These are phyloP conservation scores for Parnassius apollo DNA, from an alignment of 2,888 invertebrate genomes.

Conservation along the genomic window DNA sequence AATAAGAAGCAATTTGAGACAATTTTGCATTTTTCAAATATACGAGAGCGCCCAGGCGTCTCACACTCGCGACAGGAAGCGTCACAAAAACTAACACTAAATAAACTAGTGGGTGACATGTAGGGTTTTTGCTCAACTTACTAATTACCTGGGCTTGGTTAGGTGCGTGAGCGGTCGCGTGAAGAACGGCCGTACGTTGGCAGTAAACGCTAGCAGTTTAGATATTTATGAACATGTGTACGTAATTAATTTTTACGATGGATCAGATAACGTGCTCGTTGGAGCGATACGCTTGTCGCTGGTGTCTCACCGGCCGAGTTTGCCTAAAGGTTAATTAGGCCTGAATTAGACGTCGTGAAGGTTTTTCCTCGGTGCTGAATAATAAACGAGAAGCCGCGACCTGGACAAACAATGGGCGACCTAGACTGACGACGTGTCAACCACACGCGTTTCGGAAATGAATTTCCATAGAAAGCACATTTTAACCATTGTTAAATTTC, in stretches of 20 bases:
- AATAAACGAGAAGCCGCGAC: conserved; percentile 4
- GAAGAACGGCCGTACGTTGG: conserved; percentile 58
- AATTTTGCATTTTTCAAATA: conserved; percentile 79
- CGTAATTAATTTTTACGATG: conserved; percentile 79
- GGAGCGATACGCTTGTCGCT: conserved; percentile 71
- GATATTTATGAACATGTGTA: conserved; percentile 80
- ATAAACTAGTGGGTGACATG: conserved; percentile 75
- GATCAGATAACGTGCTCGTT: conserved; percentile 73
- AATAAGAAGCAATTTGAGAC: conserved; percentile 79
- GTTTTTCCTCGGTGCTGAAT: conserved; percentile 28
- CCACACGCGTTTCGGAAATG: conserved; percentile 40
- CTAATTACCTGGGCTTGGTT: conserved; percentile 52
- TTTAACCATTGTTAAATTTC: conserved; percentile 30
- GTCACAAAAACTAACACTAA: conserved; percentile 71
- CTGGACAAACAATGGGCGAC: conserved; percentile 43
- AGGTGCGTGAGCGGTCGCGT: conserved; percentile 62
- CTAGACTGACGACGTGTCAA: conserved; percentile 45
- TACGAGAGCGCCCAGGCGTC: conserved; percentile 68
- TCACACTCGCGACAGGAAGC: conserved; percentile 71
- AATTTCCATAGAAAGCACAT: conserved; percentile 54
- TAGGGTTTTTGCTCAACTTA: conserved; percentile 62
- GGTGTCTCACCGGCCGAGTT: conserved; percentile 48
- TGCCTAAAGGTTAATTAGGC: conserved; percentile 63
- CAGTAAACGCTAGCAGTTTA: conserved; percentile 73
- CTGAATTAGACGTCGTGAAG: conserved; percentile 47